Percentiles rank a stretch among this genome's conserved stretches.
Evolutionary conservation across 2,113 vertebrate species (phyloP).

Genomic region (Parus major): DNA sequence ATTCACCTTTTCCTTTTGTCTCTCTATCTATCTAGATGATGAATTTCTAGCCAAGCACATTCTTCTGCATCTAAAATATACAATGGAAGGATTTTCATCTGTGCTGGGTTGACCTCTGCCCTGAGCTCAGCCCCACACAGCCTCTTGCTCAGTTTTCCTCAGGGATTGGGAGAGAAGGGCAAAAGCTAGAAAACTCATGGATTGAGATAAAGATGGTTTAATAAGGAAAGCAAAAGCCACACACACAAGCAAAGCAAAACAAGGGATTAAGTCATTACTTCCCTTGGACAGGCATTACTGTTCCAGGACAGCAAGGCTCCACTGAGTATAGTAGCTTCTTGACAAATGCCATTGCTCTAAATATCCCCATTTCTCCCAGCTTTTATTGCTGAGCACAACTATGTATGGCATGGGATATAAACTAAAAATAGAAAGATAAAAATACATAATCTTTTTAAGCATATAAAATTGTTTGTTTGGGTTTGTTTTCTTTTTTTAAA

Average conservation of each 20-base stretch:
- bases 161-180: background rate
- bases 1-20: background rate
- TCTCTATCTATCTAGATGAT: background rate
- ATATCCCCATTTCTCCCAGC: accelerated
- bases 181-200: background rate
- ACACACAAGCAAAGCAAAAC: background rate
- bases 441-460: background rate
- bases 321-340: accelerated
- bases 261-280: background rate
- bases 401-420: background rate
- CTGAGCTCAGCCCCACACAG: background rate
- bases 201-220: background rate
- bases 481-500: background rate
- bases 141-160: background rate
- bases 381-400: accelerated
- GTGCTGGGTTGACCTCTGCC: background rate
- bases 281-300: background rate
- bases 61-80: background rate
- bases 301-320: background rate
- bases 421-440: background rate
- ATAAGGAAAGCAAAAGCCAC: background rate
- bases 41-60: background rate
- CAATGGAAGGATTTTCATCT: background rate
- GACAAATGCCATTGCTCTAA: background rate
- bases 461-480: background rate